Percentiles rank a stretch among this genome's conserved stretches.
phyloP scores from a whole-genome alignment of 1,140 invertebrate species.

The Drosophila guanche region DNA sequence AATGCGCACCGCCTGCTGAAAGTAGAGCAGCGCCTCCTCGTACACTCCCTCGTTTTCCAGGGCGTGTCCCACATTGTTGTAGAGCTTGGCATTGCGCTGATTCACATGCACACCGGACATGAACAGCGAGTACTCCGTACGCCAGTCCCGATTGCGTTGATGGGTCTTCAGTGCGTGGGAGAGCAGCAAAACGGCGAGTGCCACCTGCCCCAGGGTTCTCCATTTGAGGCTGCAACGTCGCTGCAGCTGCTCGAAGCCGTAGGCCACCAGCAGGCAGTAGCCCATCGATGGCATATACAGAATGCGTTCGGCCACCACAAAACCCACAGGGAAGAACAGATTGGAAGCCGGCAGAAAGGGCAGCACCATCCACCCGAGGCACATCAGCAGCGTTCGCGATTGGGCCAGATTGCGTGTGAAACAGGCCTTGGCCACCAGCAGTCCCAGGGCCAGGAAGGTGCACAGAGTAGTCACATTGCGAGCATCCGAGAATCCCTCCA shows the following conservation, averaged over 20 bases:
- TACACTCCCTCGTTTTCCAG: conserved; percentile 93
- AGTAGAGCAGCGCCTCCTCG: conserved; percentile 94
- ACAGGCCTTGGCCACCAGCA: conserved; percentile 55
- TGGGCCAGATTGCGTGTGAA: conserved; percentile 75
- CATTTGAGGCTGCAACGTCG: conserved; percentile 42
- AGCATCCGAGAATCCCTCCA: conserved; percentile 90
- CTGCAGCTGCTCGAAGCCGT: conserved; percentile 86
- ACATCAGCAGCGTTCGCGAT: conserved; percentile 92
- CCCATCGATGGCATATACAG: conserved; percentile 99
- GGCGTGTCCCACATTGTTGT: conserved; percentile 98
- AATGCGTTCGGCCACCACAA: conserved; percentile 97
- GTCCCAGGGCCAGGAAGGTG: conserved; percentile 88
- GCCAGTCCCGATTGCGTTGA: conserved; percentile 95
- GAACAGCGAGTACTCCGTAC: conserved; percentile 96
- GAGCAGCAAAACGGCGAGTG: conserved; percentile 87
- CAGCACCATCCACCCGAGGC: conserved; percentile 92
- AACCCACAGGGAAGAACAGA: conserved; percentile 98
- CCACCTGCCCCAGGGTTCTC: conserved; percentile 84
- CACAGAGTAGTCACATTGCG: conserved; percentile 93
- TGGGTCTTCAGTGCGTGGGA: conserved; percentile 92
- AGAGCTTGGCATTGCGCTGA: conserved; percentile 96
- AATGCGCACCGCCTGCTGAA: conserved; percentile 95
- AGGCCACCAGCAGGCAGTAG: conserved; percentile 96
- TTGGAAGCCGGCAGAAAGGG: conserved; percentile 98
- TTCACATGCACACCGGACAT: conserved; percentile 96